phyloP scores from a whole-genome alignment of 2,888 invertebrate species.

The Ctena decussata region DNA sequence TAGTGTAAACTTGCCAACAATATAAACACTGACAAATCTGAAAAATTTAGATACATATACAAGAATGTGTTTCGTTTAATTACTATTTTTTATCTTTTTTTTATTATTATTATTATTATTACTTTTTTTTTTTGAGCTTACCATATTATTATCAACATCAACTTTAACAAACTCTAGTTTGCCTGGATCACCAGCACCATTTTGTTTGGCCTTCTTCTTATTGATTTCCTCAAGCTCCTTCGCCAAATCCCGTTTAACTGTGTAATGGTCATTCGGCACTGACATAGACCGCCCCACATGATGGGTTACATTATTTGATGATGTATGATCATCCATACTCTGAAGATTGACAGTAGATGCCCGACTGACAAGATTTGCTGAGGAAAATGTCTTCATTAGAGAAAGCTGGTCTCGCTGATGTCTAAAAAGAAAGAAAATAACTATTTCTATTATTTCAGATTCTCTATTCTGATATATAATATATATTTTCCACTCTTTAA shows the following conservation, averaged over 20 bases:
- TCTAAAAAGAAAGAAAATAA: conserved; percentile 48
- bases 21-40: too few species aligned
- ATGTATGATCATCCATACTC: background rate
- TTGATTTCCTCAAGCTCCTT: background rate
- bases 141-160: conserved; percentile 82
- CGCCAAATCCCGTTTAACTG: background rate
- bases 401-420: conserved; percentile 68
- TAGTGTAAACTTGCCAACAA: too few species aligned
- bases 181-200: conserved; percentile 53
- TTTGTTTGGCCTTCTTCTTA: conserved; percentile 4
- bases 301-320: background rate
- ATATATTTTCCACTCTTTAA: too few species aligned
- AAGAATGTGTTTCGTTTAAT: too few species aligned
- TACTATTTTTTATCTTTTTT: too few species aligned
- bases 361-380: conserved; percentile 52
- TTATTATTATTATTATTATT: too few species aligned
- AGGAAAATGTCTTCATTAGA: conserved; percentile 68
- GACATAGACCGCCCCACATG: conserved; percentile 22
- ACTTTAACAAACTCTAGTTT: conserved; percentile 81
- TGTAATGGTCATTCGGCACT: conserved; percentile 12
- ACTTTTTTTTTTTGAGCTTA: conserved; percentile 48
- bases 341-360: conserved; percentile 44
- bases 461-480: too few species aligned
- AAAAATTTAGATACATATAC: too few species aligned
- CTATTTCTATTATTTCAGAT: too few species aligned